Base-by-base conservation (phyloP, 2,888 invertebrate species). In the Vanessa cardui region DNA sequence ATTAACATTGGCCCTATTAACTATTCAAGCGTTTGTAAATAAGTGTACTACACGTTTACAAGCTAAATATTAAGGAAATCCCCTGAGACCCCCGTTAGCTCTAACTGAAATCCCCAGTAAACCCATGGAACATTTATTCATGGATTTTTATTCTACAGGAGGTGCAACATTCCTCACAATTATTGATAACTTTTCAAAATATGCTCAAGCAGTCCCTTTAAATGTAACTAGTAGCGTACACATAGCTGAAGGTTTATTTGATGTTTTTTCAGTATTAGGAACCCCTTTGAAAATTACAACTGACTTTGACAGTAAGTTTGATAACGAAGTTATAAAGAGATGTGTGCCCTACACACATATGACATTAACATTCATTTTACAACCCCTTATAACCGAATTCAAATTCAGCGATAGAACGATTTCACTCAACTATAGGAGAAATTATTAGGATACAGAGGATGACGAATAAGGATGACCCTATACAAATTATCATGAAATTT, bases 51-150 rank as follows among this genome's bases (percentile, higher is more conserved):
- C 54, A 46, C 5, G 26, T 26, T 26, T 26, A 26, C 26, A 26
- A 26, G 26, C 26, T 26, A 26, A 26, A 26, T 26, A 16, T 46
- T 16, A 16, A 46, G n/a, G 46, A 46, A 46, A 46, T 46, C 46
- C 46, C 46, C 46, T 46, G 16, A 46, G 46, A 46, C 46, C 16
- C 46, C 16, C 77, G 6, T 31, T 79, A 18, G 46, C 77, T 0
- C 20, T 79, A 16, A 79, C 77, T 7, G 72, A 79, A 0, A 79
- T n/a, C n/a, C n/a, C n/a, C n/a, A 33, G 39, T 20, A 76, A 77
- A 71, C 75, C 74, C 3, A 72, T 77, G 72, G 72, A 77, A 68
- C 73, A 76, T 20, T 59, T 77, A 46, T 76, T 69, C 18, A 77
- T 78, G 76, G 74, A 76, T 56, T 33, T 73, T 3, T 72, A 73